A percentile compares a stretch with the other conserved stretches of the same genome.
Evolutionary conservation across 2,113 vertebrate species (phyloP).

Genomic region (Trochalopteron elliotii): DNA sequence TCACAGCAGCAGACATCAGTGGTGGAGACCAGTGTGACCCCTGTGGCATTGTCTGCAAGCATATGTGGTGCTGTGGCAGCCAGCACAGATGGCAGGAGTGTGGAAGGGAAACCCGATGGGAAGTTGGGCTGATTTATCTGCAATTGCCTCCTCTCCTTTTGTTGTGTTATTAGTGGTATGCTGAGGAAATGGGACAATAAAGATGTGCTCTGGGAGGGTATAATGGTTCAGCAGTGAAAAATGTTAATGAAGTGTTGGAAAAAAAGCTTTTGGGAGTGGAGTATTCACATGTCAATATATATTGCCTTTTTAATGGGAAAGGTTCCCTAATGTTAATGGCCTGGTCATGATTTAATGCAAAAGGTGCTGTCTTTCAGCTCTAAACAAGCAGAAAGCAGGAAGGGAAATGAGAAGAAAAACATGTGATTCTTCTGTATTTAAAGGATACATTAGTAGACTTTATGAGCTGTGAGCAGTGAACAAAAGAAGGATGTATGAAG

Average conservation of each 20-base stretch:
- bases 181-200: neutral
- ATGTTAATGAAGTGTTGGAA: constrained; percentile 7
- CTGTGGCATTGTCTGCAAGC: rapidly evolving
- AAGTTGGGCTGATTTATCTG: neutral
- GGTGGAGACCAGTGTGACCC: neutral
- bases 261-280: neutral
- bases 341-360: neutral
- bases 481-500: neutral
- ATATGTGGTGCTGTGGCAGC: rapidly evolving
- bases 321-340: neutral
- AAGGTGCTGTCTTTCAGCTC: neutral
- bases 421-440: neutral
- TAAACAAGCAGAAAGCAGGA: neutral
- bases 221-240: constrained; percentile 10
- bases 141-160: neutral
- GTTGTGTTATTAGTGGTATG: neutral
- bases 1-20: neutral
- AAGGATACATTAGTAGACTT: neutral
- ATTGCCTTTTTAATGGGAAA: constrained; percentile 2
- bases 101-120: neutral
- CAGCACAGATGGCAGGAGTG: neutral
- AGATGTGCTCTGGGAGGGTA: neutral
- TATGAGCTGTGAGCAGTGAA: neutral
- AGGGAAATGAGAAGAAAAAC: neutral
- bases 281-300: neutral